Base-by-base conservation (phyloP, 1,140 invertebrate genomes). In the Coptotermes formosanus region DNA sequence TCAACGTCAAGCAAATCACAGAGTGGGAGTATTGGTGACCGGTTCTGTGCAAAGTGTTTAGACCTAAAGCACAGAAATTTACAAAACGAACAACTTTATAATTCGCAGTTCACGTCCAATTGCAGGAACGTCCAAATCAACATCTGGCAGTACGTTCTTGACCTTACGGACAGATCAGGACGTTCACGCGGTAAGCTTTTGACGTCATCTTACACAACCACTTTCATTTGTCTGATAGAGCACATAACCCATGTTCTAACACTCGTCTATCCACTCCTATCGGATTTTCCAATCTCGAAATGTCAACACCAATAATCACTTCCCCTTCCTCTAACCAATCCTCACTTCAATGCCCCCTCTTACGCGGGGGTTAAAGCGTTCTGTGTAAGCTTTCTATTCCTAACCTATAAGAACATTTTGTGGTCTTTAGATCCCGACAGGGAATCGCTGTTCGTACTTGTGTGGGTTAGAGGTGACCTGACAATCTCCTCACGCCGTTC, bases 211-310 rank as follows among this genome's bases (percentile, higher is more conserved):
- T 75, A 75, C n/a, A 75, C 9, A 8, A 12, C 64, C 25, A 30
- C n/a, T 75, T 25, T 75, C 64, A 75, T 75, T 75, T 30, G n/a
- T 75, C 25, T 30, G n/a, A 2, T 16, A 2, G 64, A 30, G n/a
- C 64, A 75, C 64, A 30, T 7, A 30, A 75, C 8, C 64, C n/a
- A 75, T 75, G 64, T 30, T 16, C 25, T 75, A n/a, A 30, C 64
- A 30, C 9, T 30, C 64, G 64, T 16, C 25, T 75, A 75, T 75
- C n/a, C 7, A 30, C 25, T 75, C 8, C n/a, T 30, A 1, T 30
- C 64, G 64, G 64, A 75, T 75, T 75, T 75, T 75, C 64, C 64
- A 75, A 75, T 75, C 64, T 75, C 64, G 64, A 75, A 75, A 75
- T 75, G 64, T 75, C 64, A 75, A 75, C 64, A 75, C 25, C 64